Base-by-base conservation (phyloP, 1,140 invertebrate species). In the Pomacea maculata region DNA sequence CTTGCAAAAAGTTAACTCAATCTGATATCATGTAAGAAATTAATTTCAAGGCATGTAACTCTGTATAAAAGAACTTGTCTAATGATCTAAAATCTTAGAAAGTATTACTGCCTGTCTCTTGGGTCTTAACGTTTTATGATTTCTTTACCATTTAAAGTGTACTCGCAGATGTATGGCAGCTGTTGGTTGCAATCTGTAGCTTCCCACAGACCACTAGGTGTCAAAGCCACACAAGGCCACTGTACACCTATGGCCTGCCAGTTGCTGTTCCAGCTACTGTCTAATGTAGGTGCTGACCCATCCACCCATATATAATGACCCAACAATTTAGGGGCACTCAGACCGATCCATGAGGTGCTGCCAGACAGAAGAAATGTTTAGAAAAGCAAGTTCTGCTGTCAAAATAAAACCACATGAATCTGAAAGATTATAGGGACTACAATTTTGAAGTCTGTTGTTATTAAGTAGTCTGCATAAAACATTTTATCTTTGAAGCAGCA, bases 271-370 rank as follows among this genome's bases (percentile, higher is more conserved):
- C 17, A 19, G 67, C 65, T 25, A n/a, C 8, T 52, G 67, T 70
- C 67, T 67, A 52, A 78, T n/a, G 34, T 73, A 8, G 78, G n/a
- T 4, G 61, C 10, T 9, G 72, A 29, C 17, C 79, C 79, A 68
- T 78, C 75, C 34, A 65, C 65, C 84, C 84, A 85, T 2, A 55
- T 72, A 34, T 82, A 85, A 65, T 82, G 54, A 68, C 68, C 80
- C 63, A 29, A 45, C 45, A 75, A 25, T 67, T 68, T 67, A 5
- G n/a, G 68, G 14, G 80, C 80, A 52, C 65, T 78, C 54, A 85
- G 80, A 17, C 84, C 84, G 0, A 85, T 85, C 84, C 84, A 85
- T 14, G 80, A 63, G 19, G 63, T 57, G n/a, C 67, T 77, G 65
- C 9, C 1, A 57, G 45, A 73, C 10, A 19, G 65, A 25, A 64